Conservation (phyloP, 2,888 invertebrate genomes). For the Cyaniris semiargus region DNA sequence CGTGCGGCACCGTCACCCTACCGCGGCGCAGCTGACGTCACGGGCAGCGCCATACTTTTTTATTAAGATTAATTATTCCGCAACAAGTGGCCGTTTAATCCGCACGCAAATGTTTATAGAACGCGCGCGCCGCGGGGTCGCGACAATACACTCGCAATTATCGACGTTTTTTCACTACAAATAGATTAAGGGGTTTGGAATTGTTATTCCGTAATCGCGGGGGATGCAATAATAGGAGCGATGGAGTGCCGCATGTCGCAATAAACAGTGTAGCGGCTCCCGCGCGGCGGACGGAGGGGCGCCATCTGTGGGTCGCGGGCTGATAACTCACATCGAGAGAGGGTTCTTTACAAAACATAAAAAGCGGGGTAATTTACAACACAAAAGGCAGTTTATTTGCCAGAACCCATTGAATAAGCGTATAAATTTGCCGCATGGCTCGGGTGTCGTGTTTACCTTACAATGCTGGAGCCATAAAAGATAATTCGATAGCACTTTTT, state of each 20-base stretch:
- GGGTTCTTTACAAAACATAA: neutral
- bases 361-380: neutral
- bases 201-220: neutral
- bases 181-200: slow-evolving; percentile 2
- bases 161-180: slow-evolving; percentile 9
- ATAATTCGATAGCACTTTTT: neutral
- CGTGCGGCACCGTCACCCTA: slow-evolving; percentile 38
- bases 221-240: neutral
- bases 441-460: neutral
- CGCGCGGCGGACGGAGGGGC: neutral
- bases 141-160: slow-evolving; percentile 19
- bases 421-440: neutral
- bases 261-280: neutral
- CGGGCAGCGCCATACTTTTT: slow-evolving; percentile 42
- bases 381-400: neutral
- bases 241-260: slow-evolving; percentile 6
- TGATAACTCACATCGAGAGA: neutral
- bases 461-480: neutral
- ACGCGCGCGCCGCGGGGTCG: neutral
- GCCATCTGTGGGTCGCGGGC: neutral
- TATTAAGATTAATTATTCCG: slow-evolving; percentile 47
- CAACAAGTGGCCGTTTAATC: slow-evolving; percentile 49
- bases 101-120: slow-evolving; percentile 24
- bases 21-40: slow-evolving; percentile 67
- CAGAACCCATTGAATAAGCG: neutral